Conservation (phyloP, 2,888 invertebrate genomes). For the Xestia sexstrigata region DNA sequence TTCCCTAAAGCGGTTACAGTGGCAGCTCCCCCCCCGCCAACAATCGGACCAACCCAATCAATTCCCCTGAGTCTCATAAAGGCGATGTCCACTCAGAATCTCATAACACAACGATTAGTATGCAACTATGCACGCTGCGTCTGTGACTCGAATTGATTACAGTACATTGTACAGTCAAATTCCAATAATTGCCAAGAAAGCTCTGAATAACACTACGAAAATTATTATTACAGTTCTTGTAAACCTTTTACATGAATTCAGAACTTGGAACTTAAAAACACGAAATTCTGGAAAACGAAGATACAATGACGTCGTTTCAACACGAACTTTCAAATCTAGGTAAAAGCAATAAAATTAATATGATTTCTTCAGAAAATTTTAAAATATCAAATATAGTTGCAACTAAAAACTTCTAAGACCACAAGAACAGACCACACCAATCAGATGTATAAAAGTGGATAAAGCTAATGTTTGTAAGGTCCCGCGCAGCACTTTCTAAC, state of each 20-base stretch:
- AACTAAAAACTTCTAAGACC: neutral
- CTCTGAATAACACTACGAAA: neutral
- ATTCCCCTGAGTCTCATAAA: constrained; percentile 39
- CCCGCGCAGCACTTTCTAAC: neutral
- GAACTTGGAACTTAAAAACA: neutral
- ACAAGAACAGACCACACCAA: neutral
- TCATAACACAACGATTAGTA: constrained; percentile 59
- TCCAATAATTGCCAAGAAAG: constrained; percentile 37
- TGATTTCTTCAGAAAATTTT: neutral
- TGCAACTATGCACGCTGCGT: constrained; percentile 51
- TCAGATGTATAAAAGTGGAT: neutral
- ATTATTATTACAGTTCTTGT: neutral
- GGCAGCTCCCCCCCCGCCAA: neutral
- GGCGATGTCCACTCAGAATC: constrained; percentile 53
- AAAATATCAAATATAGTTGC: neutral
- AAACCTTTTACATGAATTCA: neutral
- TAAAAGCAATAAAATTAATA: neutral
- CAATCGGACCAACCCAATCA: constrained; percentile 17
- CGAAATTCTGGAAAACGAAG: neutral
- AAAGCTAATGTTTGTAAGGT: neutral
- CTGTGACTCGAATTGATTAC: constrained; percentile 62
- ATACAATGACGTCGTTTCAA: neutral
- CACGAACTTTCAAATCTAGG: neutral
- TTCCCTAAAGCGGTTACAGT: neutral
- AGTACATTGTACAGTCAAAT: constrained; percentile 33